Evolutionary conservation across 2,797 vertebrate species (phyloP).

Genomic region (Gobionotothen gibberifrons): DNA sequence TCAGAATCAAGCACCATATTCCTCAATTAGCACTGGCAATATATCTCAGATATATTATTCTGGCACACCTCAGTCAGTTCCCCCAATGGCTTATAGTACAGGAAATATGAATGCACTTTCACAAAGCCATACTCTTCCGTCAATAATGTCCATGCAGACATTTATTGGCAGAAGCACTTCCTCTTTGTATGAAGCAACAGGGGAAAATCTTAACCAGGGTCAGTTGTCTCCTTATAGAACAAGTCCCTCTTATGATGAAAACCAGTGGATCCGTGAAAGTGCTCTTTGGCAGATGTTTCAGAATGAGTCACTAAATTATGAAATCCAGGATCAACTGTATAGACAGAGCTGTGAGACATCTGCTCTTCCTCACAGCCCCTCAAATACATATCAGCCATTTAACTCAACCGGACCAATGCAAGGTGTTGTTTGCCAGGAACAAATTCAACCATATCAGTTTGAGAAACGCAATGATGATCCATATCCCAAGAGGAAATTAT

Average conservation of each 20-base stretch:
- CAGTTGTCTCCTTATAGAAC: constrained; percentile 62
- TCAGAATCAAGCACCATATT: constrained; percentile 68
- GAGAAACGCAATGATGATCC: constrained; percentile 56
- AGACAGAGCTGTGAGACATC: constrained; percentile 50
- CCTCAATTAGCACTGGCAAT: constrained; percentile 75
- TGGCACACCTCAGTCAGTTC: constrained; percentile 53
- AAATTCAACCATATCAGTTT: constrained; percentile 47
- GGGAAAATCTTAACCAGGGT: constrained; percentile 53
- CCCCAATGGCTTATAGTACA: constrained; percentile 69
- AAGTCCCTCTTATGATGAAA: constrained; percentile 78
- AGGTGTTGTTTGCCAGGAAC: constrained; percentile 55
- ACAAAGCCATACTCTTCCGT: constrained; percentile 44
- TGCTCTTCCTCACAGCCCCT: constrained; percentile 50
- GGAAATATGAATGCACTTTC: constrained; percentile 72
- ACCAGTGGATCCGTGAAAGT: constrained; percentile 83
- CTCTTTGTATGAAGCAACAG: constrained; percentile 60
- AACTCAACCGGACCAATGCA: constrained; percentile 56
- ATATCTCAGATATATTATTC: constrained; percentile 70
- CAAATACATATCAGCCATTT: constrained; percentile 61
- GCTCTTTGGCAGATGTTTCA: constrained; percentile 81
- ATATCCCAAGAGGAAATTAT: constrained; percentile 68
- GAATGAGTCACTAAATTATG: constrained; percentile 72
- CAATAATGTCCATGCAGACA: constrained; percentile 54
- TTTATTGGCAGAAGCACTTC: constrained; percentile 64
- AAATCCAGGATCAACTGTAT: constrained; percentile 60